Evolutionary conservation across 2,888 invertebrate genomes (phyloP).

Genomic region (Spodoptera littoralis): DNA sequence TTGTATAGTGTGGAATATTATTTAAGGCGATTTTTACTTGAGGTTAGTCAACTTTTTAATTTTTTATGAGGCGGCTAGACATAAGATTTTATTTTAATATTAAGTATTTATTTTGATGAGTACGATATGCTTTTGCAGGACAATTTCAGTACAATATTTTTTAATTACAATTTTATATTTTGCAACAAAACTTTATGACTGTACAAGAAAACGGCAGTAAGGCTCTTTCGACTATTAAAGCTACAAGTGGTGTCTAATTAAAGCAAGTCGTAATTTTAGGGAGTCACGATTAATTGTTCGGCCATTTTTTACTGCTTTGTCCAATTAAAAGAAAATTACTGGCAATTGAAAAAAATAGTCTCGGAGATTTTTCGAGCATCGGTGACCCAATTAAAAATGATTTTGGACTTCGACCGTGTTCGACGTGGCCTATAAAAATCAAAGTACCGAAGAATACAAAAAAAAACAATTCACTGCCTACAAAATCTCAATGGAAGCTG

Average conservation of each 20-base stretch:
- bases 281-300: slow-evolving; percentile 45
- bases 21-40: slow-evolving; percentile 25
- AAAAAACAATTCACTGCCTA: background rate
- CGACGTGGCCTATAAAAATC: background rate
- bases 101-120: too few species aligned
- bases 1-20: slow-evolving; percentile 35
- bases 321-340: slow-evolving; percentile 40
- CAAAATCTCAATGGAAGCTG: too few species aligned
- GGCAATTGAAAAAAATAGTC: slow-evolving; percentile 21
- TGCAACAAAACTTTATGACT: slow-evolving; percentile 20
- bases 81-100: background rate
- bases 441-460: background rate
- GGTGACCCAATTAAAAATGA: background rate
- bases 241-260: slow-evolving; percentile 53
- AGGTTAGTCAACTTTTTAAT: slow-evolving; percentile 40
- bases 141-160: background rate
- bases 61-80: too few species aligned
- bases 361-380: background rate
- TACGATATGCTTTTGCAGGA: too few species aligned
- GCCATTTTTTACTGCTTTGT: slow-evolving; percentile 36
- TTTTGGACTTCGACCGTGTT: background rate
- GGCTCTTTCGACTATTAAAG: slow-evolving; percentile 29
- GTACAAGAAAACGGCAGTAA: slow-evolving; percentile 23
- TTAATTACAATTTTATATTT: background rate
- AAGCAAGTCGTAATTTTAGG: slow-evolving; percentile 42